Evolutionary conservation across 35 echinoderm and acorn worm species (phyloP), one percentile per base, ranked within the genome.

Genomic region (Acanthaster planci): DNA sequence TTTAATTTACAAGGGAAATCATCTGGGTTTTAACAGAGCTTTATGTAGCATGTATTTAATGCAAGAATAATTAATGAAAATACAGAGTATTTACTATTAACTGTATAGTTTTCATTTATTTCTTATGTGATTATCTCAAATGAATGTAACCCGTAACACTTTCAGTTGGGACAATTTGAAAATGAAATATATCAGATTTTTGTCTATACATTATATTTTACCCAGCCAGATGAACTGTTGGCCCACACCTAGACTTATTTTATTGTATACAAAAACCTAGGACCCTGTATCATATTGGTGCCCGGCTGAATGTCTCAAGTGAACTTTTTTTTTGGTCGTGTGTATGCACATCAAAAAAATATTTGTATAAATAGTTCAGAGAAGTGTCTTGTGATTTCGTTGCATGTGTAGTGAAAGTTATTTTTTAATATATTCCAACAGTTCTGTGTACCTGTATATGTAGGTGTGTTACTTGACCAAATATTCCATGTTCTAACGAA

Each of bases 341-440:
- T 58, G 36, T 83, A 83, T 83, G 51, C 81, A 83, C 81, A 37
- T 83, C 56, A 83, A 58, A 58, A 88, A 88, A 75, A 76, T 83
- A 83, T 88, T 89, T 89, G 87, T 89, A 89, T 79, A 89, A 89
- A 89, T 85, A 89, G 80, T 83, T 50, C 56, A 88, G 80, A 52
- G 77, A 77, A 76, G 51, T 89, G 80, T 78, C 68, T 54, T 78
- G 67, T 89, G 72, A 89, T 89, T 81, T 82, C 72, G 87, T 81
- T 81, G 56, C 80, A 67, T 47, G 52, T 89, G 82, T 89, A 84
- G 87, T 75, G 42, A 83, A 34, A 79, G 72, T 81, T 89, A 80
- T 80, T 89, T 89, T 89, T 83, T 83, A 83, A 89, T 88, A 88
- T 89, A 89, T 89, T 89, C 80, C 87, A 84, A 85, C 87, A 89